These are phyloP conservation scores for Quiscalus mexicanus DNA, from an alignment of 2,113 vertebrate genomes.

Conservation along the genomic window DNA sequence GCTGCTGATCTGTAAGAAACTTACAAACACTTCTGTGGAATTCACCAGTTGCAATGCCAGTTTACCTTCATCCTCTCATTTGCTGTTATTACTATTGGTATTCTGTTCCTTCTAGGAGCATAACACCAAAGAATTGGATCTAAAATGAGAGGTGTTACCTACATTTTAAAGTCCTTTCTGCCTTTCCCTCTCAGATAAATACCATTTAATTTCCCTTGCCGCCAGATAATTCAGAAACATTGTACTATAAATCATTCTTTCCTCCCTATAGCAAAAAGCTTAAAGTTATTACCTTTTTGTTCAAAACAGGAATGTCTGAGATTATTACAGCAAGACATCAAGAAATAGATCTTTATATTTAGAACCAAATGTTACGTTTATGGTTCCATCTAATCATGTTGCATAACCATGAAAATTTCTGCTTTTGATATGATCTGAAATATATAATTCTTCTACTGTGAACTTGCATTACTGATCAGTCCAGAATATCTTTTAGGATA, in stretches of 20 bases:
- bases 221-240: neutral
- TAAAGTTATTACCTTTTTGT: neutral
- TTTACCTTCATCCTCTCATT: neutral
- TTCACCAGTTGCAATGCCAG: neutral
- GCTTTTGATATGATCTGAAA: neutral
- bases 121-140: neutral
- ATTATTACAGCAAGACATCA: neutral
- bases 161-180: neutral
- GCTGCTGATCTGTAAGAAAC: neutral
- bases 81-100: neutral
- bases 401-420: neutral
- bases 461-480: neutral
- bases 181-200: neutral
- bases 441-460: neutral
- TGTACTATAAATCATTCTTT: neutral
- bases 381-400: neutral
- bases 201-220: neutral
- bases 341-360: neutral
- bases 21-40: neutral
- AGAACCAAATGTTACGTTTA: neutral
- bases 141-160: neutral
- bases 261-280: neutral
- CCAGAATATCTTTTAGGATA: neutral
- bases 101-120: neutral
- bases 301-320: neutral